Conservation (phyloP, 2,113 vertebrate genomes). For the Cebidichthys violaceus region DNA sequence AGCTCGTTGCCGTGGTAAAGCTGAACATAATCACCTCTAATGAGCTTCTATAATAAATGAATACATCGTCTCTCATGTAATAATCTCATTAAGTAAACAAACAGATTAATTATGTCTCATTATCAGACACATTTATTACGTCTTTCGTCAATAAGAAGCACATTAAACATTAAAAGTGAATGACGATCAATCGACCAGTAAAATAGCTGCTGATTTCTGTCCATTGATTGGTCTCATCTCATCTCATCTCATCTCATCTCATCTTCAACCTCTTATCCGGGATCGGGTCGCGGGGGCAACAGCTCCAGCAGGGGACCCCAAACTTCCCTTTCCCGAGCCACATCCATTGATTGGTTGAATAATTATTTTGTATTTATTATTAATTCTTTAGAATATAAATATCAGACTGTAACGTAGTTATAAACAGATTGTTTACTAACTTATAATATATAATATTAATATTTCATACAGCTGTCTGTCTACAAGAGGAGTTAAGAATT, state of each 20-base stretch:
- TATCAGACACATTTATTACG: background rate
- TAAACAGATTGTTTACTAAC: background rate
- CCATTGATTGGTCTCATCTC: too few relatives aligned
- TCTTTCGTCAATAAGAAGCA: background rate
- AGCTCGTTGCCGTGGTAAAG: conserved; percentile 21
- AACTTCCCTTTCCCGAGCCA: too few relatives aligned
- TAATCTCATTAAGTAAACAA: background rate
- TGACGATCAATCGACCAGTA: background rate
- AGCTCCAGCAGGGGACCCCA: too few relatives aligned
- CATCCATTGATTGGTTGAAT: too few relatives aligned
- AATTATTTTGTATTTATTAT: background rate
- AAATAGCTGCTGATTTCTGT: too few relatives aligned
- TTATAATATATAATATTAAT: background rate
- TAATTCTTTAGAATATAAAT: background rate
- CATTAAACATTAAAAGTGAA: too few relatives aligned
- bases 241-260: too few relatives aligned
- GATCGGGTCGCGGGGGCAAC: too few relatives aligned
- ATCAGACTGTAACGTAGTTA: background rate
- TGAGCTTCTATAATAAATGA: conserved; percentile 38
- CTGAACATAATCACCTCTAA: conserved; percentile 50
- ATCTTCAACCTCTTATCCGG: too few relatives aligned
- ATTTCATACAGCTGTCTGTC: too few relatives aligned
- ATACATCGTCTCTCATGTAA: background rate
- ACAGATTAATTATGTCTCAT: background rate
- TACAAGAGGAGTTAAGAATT: too few relatives aligned